These are phyloP conservation scores for Amphipyra tragopoginis DNA, from an alignment of 2,888 invertebrate species.

Conservation along the genomic window DNA sequence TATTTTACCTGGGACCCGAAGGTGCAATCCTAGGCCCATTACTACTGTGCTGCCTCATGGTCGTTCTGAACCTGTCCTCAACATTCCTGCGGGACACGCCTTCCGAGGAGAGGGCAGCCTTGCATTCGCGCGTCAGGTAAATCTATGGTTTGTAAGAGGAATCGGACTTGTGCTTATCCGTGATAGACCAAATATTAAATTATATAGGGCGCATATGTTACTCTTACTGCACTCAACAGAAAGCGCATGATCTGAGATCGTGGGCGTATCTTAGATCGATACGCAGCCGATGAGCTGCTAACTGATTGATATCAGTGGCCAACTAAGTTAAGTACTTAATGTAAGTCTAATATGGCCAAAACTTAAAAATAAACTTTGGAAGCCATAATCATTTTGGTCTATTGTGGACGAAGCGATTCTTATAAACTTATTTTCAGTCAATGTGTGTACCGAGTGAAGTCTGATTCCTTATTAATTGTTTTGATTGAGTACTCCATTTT, in stretches of 20 bases:
- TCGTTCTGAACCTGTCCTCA: conserved; percentile 95
- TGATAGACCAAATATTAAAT: conserved; percentile 16
- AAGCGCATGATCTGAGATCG: background rate
- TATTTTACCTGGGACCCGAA: conserved; percentile 98
- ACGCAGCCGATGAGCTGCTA: no score
- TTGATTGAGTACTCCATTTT: conserved; percentile 33
- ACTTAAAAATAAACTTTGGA: no score
- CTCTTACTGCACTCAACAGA: background rate
- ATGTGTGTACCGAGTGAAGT: conserved; percentile 19
- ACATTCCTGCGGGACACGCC: conserved; percentile 92
- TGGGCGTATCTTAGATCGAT: no score
- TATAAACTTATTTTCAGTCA: conserved; percentile 25
- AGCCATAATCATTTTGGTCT: conserved; percentile 15
- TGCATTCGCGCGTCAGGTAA: conserved; percentile 88
- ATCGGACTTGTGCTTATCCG: conserved; percentile 16
- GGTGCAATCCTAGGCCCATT: conserved; percentile 99
- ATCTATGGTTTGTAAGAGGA: conserved; percentile 39
- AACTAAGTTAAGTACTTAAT: no score
- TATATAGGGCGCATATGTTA: no score
- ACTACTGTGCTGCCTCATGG: conserved; percentile 97
- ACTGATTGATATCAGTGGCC: no score
- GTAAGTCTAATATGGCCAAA: no score
- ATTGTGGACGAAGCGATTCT: conserved; percentile 11
- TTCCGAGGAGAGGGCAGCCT: conserved; percentile 89
- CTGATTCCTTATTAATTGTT: conserved; percentile 39